Conservation (phyloP, 1,140 invertebrate genomes). For the Eubasilissa regina region DNA sequence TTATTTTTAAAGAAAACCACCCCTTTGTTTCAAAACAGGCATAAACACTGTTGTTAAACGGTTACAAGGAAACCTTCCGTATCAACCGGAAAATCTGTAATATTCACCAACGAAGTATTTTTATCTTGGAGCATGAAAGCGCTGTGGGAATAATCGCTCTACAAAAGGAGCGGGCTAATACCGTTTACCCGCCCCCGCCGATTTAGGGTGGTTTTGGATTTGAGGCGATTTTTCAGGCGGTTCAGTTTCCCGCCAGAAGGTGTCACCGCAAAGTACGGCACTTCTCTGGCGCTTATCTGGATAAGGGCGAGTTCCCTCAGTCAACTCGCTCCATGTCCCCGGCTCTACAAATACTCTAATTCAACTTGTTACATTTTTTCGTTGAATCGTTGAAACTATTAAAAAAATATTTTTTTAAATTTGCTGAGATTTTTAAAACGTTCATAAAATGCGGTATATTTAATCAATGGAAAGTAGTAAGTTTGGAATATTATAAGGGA, state of each 20-base stretch:
- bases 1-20: no score
- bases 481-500: no score
- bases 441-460: no score
- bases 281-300: conserved; percentile 14
- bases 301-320: conserved; percentile 10
- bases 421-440: no score
- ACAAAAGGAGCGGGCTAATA: conserved; percentile 22
- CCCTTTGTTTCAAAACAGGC: conserved; percentile 10
- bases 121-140: conserved; percentile 9
- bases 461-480: no score
- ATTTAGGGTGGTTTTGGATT: background rate
- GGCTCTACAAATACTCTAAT: no score
- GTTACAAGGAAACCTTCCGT: background rate
- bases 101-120: conserved; percentile 13
- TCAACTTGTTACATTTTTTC: no score
- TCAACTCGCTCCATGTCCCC: background rate
- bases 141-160: conserved; percentile 10
- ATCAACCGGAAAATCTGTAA: conserved; percentile 3
- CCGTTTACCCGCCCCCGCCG: background rate
- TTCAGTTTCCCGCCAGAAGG: conserved; percentile 41
- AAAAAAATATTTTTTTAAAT: no score
- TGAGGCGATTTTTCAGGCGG: conserved; percentile 11
- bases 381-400: no score
- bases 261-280: conserved; percentile 54
- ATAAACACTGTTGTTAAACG: background rate